phyloP scores from a whole-genome alignment of 2,888 invertebrate genomes.

The Catocala sponsa region DNA sequence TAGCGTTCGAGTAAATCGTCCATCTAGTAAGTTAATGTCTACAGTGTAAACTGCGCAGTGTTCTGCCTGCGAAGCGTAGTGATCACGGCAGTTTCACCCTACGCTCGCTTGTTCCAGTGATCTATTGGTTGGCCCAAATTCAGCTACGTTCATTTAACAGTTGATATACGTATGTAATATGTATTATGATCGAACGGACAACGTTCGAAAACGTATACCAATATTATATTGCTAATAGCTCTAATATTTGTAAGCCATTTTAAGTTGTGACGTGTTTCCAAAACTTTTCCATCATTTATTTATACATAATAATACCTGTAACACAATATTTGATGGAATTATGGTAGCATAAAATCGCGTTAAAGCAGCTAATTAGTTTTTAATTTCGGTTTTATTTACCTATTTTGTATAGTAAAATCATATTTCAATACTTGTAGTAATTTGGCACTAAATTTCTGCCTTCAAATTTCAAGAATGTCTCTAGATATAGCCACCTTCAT shows the following conservation, averaged over 20 bases:
- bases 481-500: no score
- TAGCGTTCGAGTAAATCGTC: no score
- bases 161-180: conserved; percentile 9
- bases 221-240: no score
- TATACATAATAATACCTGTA: not conserved
- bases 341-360: not conserved
- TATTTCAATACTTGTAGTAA: not conserved
- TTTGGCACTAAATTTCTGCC: no score
- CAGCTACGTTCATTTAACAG: conserved; percentile 10
- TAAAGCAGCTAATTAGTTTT: not conserved
- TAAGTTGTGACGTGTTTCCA: not conserved
- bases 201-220: not conserved
- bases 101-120: conserved; percentile 6
- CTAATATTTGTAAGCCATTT: not conserved
- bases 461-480: no score
- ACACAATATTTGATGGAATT: not conserved
- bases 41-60: not conserved
- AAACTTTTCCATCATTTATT: not conserved
- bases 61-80: not conserved
- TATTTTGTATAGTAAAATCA: not conserved
- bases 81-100: conserved; percentile 4
- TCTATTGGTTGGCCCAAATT: conserved; percentile 12
- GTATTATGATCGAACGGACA: conserved; percentile 2
- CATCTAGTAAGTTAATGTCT: not conserved
- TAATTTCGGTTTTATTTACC: not conserved